phyloP scores from a whole-genome alignment of 2,113 vertebrate species.

The Platycercus adscitus region DNA sequence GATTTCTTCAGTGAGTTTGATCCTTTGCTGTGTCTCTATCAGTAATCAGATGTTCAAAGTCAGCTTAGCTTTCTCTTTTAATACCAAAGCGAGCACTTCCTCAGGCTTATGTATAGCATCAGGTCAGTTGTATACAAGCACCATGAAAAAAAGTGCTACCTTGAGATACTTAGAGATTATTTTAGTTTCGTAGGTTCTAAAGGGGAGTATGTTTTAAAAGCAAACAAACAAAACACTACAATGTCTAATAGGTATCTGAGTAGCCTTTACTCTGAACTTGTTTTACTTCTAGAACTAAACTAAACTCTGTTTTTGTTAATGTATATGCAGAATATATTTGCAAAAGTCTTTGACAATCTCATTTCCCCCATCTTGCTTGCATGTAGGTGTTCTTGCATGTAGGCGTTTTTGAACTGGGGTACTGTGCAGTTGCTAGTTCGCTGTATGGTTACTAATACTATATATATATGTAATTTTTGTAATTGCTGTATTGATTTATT shows the following conservation, averaged over 20 bases:
- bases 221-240: background rate
- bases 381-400: background rate
- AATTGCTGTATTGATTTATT: background rate
- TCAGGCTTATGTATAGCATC: background rate
- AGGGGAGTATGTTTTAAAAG: background rate
- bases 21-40: background rate
- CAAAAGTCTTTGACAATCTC: background rate
- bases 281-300: background rate
- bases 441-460: background rate
- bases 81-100: background rate
- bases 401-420: background rate
- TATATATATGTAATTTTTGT: background rate
- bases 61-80: background rate
- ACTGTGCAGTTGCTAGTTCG: background rate
- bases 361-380: background rate
- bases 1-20: background rate
- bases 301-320: background rate
- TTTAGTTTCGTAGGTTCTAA: background rate
- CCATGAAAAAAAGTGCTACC: background rate
- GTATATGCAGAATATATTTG: background rate
- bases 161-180: background rate
- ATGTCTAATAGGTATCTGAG: background rate
- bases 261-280: background rate
- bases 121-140: background rate
- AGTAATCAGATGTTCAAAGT: background rate